Evolutionary conservation across 2,888 invertebrate genomes (phyloP), one percentile per base, ranked within the genome.

Genomic region (Drosophila lutescens): DNA sequence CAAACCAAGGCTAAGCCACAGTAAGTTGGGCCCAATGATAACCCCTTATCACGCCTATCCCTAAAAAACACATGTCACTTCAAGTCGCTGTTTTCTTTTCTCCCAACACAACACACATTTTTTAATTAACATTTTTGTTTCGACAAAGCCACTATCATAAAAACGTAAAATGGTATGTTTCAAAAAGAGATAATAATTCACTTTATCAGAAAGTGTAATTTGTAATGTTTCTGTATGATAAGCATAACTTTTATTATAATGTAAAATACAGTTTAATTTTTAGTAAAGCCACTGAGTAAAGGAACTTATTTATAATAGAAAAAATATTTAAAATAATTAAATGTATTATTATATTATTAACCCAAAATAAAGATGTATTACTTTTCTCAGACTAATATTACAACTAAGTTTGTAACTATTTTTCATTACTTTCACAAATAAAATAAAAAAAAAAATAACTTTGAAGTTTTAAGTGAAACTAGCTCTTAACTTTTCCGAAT

Each of bases 1-100:
- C 47, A 47, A 32, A 17, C 47, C 47, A 32, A 47, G 47, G 47
- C 47, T 30, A 17, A 47, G 7, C 47, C 47, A 47, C 47, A 30
- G 17, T 15, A 6, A 34, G 34, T 34, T 30, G 7, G 47, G 9
- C 7, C 30, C 47, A 32, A 12, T 47, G 47, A 47, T 47, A 47
- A 15, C 30, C 32, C 6, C 32, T 47, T 47, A 47, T 47, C 47
- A 47, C 47, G 6, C 32, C 47, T 17, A 12, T 47, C 2, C 47
- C 6, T 32, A 46, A 47, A 17, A 0, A 47, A 47, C 47, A 47
- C 47, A 47, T 47, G 47, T 47, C 47, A 30, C 15, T 30, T 32
- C 2, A 15, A 17, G 15, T 47, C 30, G 30, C 15, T 47, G 47
- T 47, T 47, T 47, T 47, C 47, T 47, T 47, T 46, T 9, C 46